A percentile compares a stretch with the other conserved stretches of the same genome.
phyloP scores from a whole-genome alignment of 2,113 vertebrate species.

The Sander lucioperca region DNA sequence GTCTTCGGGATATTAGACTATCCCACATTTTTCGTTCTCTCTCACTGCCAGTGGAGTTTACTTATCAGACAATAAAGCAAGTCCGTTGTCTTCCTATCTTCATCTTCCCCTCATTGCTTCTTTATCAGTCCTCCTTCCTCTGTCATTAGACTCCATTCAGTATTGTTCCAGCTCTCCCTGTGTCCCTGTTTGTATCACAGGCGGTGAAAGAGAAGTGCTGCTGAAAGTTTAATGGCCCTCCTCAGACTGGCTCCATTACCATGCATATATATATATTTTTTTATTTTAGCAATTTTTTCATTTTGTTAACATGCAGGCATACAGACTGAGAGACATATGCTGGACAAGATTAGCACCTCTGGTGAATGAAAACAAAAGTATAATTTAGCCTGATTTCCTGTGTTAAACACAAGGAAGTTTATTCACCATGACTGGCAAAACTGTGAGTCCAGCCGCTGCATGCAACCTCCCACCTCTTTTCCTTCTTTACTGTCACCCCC shows the following conservation, averaged over 20 bases:
- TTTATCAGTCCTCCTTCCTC: conserved; percentile 29
- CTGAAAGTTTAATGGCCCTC: conserved; percentile 64
- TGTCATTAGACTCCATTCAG: conserved; percentile 21
- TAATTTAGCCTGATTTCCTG: not conserved
- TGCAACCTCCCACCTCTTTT: not conserved
- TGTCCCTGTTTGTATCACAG: conserved; percentile 4
- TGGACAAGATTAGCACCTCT: not conserved
- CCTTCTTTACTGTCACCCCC: conserved; percentile 19
- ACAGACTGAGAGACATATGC: not conserved
- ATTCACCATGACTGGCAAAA: conserved; percentile 23
- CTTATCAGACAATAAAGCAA: conserved; percentile 17
- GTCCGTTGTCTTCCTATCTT: conserved; percentile 18
- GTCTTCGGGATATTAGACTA: not conserved
- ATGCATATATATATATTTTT: conserved; percentile 2
- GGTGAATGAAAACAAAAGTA: not conserved
- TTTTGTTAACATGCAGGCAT: not conserved
- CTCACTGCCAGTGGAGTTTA: conserved; percentile 7
- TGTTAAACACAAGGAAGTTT: conserved; percentile 22
- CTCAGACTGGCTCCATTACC: conserved; percentile 33
- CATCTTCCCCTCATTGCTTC: conserved; percentile 24
- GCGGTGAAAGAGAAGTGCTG: conserved; percentile 43
- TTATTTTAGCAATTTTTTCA: not conserved
- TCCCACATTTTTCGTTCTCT: conserved; percentile 2
- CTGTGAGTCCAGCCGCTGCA: not conserved
- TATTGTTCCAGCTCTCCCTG: conserved; percentile 26